Base-by-base conservation (phyloP, 2,797 vertebrate genomes). In the Leucoraja ocellata region DNA sequence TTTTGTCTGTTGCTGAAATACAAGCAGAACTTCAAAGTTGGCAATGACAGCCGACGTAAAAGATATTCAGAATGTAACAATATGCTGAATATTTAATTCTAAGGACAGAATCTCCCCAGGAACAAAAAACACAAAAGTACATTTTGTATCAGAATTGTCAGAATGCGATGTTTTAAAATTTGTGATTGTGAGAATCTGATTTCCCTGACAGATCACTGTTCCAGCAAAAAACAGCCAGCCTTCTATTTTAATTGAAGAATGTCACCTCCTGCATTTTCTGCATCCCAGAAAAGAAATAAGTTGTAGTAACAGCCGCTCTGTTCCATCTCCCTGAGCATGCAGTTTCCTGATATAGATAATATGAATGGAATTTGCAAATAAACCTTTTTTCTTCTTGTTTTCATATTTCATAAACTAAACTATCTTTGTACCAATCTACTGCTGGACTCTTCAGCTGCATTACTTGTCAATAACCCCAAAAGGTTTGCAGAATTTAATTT, bases 361-460 rank as follows among this genome's bases (percentile, higher is more conserved):
- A 68, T 68, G 61, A 88, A 88, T 77, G 65, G 14, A 36, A 81
- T 93, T 93, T 93, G 74, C 76, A 74, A 93, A 92, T 74, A 93
- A 93, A 93, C 74, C 93, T 78, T 86, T 81, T 65, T 92, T 71
- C 32, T 46, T 93, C 68, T 78, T 63, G 74, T 46, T 92, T 78
- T 93, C 93, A 65, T 84, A 88, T 93, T 91, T 93, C 93, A 93
- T 81, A 36, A 91, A 91, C 65, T 32, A 88, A 91, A 78, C 93
- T 84, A 91, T 18, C 54, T 25, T 93, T 73, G 23, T 77, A 63
- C 32, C 63, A 92, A 83, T 77, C n/a, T 84, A 83, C 65, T 93
- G 74, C 73, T 80, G 88, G 83, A 14, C 68, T 93, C 39, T 86
- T 93, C 81, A 78, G 93, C 91, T 92, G 80, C 93, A 83, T 81